Conservation (phyloP, 2,797 vertebrate species). For the Mus caroli region DNA sequence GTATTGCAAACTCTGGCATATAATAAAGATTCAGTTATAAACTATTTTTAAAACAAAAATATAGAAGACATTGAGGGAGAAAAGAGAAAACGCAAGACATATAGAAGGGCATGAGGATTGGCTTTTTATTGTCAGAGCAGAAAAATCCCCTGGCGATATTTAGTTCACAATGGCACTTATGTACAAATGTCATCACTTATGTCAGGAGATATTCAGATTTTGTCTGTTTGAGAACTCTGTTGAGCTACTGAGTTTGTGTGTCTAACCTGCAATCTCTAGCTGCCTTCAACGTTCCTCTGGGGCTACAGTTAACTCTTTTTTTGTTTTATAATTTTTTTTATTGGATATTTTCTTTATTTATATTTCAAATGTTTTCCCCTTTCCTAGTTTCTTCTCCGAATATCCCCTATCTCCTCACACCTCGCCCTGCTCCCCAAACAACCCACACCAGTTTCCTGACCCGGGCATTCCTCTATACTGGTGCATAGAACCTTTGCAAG, state of each 20-base stretch:
- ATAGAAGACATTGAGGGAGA: background rate
- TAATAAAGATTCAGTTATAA: background rate
- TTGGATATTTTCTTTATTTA: no score
- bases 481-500: no score
- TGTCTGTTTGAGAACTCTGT: background rate
- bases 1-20: background rate
- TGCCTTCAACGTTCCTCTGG: background rate
- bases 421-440: no score
- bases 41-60: background rate
- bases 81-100: background rate
- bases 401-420: no score
- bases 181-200: no score
- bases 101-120: no score
- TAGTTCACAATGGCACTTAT: background rate
- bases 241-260: rapidly evolving
- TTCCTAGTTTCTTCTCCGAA: no score
- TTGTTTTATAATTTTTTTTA: no score
- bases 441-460: no score
- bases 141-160: background rate
- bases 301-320: background rate
- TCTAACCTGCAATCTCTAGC: background rate
- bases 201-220: background rate
- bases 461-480: no score
- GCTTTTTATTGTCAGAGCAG: background rate
- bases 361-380: no score